Evolutionary conservation across 2,113 vertebrate species (phyloP).

Genomic region (Redunca redunca): DNA sequence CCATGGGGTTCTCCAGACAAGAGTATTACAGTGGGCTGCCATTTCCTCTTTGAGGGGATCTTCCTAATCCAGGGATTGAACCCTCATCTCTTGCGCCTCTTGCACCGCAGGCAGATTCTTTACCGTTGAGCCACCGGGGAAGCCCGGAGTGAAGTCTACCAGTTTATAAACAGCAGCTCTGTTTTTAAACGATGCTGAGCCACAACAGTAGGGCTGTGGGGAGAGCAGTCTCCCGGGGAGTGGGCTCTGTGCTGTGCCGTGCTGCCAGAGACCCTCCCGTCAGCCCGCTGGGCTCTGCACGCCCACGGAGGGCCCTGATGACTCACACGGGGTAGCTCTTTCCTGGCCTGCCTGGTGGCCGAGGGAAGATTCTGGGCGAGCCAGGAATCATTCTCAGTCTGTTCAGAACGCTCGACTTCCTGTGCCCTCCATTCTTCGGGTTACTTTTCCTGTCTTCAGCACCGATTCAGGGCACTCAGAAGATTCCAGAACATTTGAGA

Average conservation of each 20-base stretch:
- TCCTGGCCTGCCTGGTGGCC: neutral
- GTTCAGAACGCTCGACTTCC: neutral
- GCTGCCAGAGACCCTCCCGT: neutral
- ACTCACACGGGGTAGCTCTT: fast-evolving
- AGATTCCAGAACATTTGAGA: conserved; percentile 11
- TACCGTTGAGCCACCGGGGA: neutral
- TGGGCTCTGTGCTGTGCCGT: fast-evolving
- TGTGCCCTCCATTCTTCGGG: neutral
- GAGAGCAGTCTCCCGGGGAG: neutral
- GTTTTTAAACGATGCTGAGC: neutral
- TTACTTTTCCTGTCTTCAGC: neutral
- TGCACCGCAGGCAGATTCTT: neutral
- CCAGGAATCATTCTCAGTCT: neutral
- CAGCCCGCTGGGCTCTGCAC: fast-evolving
- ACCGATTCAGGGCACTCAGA: neutral
- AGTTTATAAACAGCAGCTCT: neutral
- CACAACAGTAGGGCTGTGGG: too few species aligned
- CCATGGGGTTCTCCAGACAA: neutral
- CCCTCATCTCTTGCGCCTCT: neutral
- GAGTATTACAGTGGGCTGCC: neutral
- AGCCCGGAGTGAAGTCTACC: neutral
- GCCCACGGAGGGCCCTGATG: fast-evolving
- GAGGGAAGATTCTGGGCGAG: neutral
- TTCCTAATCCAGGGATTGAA: neutral
- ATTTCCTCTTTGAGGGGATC: neutral